These are phyloP conservation scores for Archilochus colubris DNA, from an alignment of 2,113 vertebrate genomes.

Conservation along the genomic window DNA sequence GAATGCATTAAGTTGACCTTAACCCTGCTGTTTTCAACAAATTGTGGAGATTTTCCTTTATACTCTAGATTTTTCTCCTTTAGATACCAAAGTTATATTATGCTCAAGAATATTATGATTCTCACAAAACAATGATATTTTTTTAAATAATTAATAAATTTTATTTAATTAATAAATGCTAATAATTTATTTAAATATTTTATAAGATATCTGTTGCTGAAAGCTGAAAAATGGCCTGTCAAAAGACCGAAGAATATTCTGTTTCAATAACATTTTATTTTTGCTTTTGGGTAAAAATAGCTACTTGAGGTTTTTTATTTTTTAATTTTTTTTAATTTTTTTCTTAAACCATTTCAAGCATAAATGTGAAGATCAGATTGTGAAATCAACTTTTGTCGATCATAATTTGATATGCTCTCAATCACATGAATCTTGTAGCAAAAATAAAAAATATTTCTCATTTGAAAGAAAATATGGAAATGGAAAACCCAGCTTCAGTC, in stretches of 20 bases:
- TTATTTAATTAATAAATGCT: no score
- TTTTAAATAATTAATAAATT: no score
- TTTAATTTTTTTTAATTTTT: neutral
- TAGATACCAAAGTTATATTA: neutral
- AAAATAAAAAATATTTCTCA: neutral
- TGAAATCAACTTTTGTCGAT: neutral
- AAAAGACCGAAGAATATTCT: neutral
- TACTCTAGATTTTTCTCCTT: neutral
- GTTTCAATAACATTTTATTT: neutral
- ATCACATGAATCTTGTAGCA: neutral
- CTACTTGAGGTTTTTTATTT: neutral
- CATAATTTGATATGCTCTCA: neutral
- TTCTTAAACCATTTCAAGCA: neutral
- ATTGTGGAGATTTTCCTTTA: neutral
- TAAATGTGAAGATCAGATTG: neutral
- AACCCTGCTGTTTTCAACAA: slow-evolving; percentile 10
- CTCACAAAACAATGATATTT: neutral
- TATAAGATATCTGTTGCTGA: neutral
- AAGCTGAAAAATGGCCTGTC: neutral
- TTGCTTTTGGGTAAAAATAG: neutral
- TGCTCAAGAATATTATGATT: neutral
- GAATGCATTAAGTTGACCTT: neutral
- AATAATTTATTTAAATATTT: neutral
- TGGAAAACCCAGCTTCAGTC: neutral
- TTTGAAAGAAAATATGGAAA: neutral